A percentile compares a stretch with the other conserved stretches of the same genome.
Evolutionary conservation across 2,113 vertebrate species (phyloP).

Genomic region (Syngnathus typhle): DNA sequence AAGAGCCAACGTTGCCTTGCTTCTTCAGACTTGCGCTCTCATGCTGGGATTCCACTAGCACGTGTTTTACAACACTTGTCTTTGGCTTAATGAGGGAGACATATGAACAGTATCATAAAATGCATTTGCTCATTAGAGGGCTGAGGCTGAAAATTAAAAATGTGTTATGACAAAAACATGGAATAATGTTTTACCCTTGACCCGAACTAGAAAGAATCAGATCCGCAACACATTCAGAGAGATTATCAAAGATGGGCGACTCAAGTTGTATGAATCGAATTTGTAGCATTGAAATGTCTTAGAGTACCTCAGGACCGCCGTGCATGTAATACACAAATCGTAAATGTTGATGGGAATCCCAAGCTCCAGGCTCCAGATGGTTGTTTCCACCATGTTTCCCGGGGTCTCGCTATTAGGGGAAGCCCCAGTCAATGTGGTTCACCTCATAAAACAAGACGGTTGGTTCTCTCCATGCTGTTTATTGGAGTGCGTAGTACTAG

Average conservation of each 20-base stretch:
- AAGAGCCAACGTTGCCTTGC: constrained; percentile 1
- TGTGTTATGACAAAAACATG: neutral
- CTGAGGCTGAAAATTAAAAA: neutral
- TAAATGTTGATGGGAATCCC: constrained; percentile 35
- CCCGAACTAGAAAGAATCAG: neutral
- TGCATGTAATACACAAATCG: neutral
- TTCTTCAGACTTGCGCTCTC: constrained; percentile 10
- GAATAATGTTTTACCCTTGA: neutral
- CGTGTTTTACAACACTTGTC: constrained; percentile 12
- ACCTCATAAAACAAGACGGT: constrained; percentile 40
- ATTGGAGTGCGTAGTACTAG: neutral
- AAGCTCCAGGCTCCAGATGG: constrained; percentile 18
- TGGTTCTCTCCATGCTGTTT: constrained; percentile 12
- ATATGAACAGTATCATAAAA: neutral
- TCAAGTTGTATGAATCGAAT: too few relatives aligned
- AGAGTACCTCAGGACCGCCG: too few relatives aligned
- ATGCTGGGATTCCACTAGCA: neutral
- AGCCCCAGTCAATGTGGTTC: constrained; percentile 38
- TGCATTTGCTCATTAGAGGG: neutral
- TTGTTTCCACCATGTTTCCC: constrained; percentile 33
- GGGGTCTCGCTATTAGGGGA: constrained; percentile 41
- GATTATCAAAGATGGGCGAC: neutral
- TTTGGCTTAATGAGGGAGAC: constrained; percentile 23
- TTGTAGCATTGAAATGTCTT: too few relatives aligned
- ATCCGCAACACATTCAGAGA: neutral